A percentile compares a stretch with the other conserved stretches of the same genome.
phyloP scores from a whole-genome alignment of 37 sponge, comb jelly and placozoan species.

The Halichondria panicea region DNA sequence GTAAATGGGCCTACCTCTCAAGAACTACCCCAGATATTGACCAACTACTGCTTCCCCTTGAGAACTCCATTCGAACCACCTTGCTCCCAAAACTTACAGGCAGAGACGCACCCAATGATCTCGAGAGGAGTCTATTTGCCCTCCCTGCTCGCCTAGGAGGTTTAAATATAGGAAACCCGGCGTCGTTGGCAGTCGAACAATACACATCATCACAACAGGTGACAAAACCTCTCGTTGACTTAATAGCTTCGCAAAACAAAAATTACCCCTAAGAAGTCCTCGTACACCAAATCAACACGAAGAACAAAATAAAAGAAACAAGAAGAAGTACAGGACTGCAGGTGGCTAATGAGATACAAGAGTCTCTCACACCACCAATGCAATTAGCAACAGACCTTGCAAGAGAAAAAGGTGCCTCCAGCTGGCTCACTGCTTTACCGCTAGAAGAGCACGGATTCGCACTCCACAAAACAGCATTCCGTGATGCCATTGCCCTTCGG shows the following conservation, averaged over 20 bases:
- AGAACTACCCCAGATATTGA: conserved; percentile 28
- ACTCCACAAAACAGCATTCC: too few species aligned
- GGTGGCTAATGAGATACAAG: neutral
- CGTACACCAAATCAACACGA: neutral
- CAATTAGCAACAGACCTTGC: conserved; percentile 7
- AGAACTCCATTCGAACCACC: conserved; percentile 12
- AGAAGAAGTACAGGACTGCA: neutral
- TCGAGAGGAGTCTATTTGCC: conserved; percentile 4
- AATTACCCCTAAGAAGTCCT: neutral
- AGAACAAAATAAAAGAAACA: neutral
- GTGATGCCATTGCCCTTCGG: too few species aligned
- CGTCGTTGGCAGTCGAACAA: neutral
- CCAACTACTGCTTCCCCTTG: conserved; percentile 31
- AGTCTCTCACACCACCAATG: neutral
- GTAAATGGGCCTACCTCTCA: conserved; percentile 21
- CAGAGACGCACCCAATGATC: neutral
- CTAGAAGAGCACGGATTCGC: too few species aligned
- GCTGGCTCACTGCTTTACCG: too few species aligned
- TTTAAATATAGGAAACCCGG: conserved; percentile 1
- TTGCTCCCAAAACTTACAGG: conserved; percentile 23
- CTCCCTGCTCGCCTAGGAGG: conserved; percentile 17
- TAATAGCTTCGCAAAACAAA: neutral
- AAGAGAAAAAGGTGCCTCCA: too few species aligned
- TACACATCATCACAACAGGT: neutral
- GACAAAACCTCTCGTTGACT: conserved; percentile 9